Evolutionary conservation across 1,140 invertebrate species (phyloP).

Genomic region (Homalodisca vitripennis): DNA sequence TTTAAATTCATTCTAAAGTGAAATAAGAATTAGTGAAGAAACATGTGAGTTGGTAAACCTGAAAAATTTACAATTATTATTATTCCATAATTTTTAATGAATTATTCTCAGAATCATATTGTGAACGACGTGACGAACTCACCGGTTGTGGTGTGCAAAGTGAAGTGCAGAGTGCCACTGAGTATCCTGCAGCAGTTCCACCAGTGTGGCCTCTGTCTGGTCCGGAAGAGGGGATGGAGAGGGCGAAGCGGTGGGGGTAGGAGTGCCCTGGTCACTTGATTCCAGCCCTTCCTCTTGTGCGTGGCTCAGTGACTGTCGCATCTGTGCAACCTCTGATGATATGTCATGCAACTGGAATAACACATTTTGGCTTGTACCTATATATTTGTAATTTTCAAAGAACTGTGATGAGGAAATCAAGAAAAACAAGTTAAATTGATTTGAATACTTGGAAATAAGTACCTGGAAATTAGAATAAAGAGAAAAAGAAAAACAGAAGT

Average conservation of each 20-base stretch:
- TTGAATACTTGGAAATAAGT: no score
- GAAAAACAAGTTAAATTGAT: no score
- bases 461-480: no score
- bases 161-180: constrained; percentile 65
- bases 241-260: constrained; percentile 54
- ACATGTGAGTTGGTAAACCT: not conserved
- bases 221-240: constrained; percentile 49
- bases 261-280: constrained; percentile 56
- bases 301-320: constrained; percentile 53
- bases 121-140: no score
- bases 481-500: no score
- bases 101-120: no score
- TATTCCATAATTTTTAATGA: no score
- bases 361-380: no score
- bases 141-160: constrained; percentile 59
- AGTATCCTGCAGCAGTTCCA: constrained; percentile 62
- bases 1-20: not conserved
- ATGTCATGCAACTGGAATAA: constrained; percentile 54
- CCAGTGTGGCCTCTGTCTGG: constrained; percentile 55
- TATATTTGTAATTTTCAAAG: no score
- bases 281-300: constrained; percentile 54
- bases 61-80: no score
- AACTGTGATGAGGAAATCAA: no score
- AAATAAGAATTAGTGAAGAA: constrained; percentile 3
- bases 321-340: constrained; percentile 54